phyloP scores from a whole-genome alignment of 2,888 invertebrate genomes.

The Bombyx huttoni region DNA sequence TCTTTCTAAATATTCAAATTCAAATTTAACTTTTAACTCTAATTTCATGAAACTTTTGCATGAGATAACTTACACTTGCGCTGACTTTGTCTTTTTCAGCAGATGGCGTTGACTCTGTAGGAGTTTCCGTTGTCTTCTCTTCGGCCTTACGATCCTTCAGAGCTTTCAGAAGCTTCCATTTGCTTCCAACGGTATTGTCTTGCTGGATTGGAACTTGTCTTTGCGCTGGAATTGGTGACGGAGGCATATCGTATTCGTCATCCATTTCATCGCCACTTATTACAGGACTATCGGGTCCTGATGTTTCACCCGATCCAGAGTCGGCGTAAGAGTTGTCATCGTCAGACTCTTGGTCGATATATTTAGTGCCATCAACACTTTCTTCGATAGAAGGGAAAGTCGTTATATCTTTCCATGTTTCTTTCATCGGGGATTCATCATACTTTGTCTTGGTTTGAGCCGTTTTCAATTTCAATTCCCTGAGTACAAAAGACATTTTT shows the following conservation, averaged over 20 bases:
- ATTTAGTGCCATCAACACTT: conserved; percentile 35
- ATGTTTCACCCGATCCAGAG: conserved; percentile 86
- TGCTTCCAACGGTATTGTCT: conserved; percentile 80
- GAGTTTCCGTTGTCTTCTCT: conserved; percentile 82
- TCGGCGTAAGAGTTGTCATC: conserved; percentile 65
- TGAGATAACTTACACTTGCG: conserved; percentile 77
- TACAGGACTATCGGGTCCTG: conserved; percentile 89
- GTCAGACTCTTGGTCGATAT: conserved; percentile 35
- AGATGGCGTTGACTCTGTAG: conserved; percentile 73
- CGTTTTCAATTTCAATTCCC: conserved; percentile 82
- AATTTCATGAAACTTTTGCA: conserved; percentile 77
- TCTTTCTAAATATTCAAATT: conserved; percentile 11
- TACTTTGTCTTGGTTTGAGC: conserved; percentile 52
- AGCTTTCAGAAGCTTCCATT: conserved; percentile 92
- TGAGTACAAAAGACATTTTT: conserved; percentile 84
- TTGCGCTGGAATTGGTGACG: conserved; percentile 37
- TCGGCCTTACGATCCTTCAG: conserved; percentile 91
- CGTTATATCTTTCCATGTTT: conserved; percentile 59
- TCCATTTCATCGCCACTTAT: conserved; percentile 81
- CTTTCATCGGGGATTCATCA: conserved; percentile 45
- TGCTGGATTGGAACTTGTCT: conserved; percentile 43
- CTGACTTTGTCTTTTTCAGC: conserved; percentile 78
- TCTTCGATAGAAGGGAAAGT: conserved; percentile 66
- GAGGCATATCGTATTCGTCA: conserved; percentile 74
- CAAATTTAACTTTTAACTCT: conserved; percentile 72